Conservation (phyloP, 2,113 vertebrate genomes). For the Corydoras sp. region DNA sequence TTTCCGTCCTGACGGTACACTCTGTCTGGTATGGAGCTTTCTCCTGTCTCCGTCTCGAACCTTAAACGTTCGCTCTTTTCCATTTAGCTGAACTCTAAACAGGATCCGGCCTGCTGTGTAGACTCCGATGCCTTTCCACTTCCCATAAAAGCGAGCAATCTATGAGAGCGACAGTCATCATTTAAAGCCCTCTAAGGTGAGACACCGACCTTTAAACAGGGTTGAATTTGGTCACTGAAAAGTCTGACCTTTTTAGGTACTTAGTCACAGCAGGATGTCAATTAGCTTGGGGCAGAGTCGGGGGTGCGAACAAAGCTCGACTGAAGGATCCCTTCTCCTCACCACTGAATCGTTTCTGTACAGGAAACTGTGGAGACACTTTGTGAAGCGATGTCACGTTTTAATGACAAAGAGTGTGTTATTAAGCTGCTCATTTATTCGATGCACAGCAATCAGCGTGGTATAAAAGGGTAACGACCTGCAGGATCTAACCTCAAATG, state of each 20-base stretch:
- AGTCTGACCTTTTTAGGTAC: slow-evolving; percentile 52
- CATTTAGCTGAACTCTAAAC: background rate
- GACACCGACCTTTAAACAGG: slow-evolving; percentile 40
- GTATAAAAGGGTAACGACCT: too few species aligned
- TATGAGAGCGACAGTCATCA: slow-evolving; percentile 18
- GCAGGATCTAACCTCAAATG: too few species aligned
- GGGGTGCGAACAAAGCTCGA: slow-evolving; percentile 4
- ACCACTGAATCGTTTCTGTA: slow-evolving; percentile 9
- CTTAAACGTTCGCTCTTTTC: background rate
- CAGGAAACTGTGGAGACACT: background rate
- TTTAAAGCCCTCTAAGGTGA: slow-evolving; percentile 31
- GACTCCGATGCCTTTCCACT: slow-evolving; percentile 20
- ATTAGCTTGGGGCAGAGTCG: slow-evolving; percentile 33
- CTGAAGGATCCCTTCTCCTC: slow-evolving; percentile 11
- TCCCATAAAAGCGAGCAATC: slow-evolving; percentile 34
- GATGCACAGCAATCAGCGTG: too few species aligned
- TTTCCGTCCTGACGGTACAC: background rate
- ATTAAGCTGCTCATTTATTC: too few species aligned
- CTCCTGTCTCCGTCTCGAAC: background rate
- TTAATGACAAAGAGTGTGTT: too few species aligned
- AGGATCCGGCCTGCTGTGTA: too few species aligned
- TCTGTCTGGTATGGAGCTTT: background rate
- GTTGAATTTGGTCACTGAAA: slow-evolving; percentile 36
- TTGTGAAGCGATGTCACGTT: background rate
- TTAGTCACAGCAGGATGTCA: slow-evolving; percentile 47